Percentiles rank a stretch among this genome's conserved stretches.
Conservation (phyloP, 2,113 vertebrate genomes). For the Gadus macrocephalus region DNA sequence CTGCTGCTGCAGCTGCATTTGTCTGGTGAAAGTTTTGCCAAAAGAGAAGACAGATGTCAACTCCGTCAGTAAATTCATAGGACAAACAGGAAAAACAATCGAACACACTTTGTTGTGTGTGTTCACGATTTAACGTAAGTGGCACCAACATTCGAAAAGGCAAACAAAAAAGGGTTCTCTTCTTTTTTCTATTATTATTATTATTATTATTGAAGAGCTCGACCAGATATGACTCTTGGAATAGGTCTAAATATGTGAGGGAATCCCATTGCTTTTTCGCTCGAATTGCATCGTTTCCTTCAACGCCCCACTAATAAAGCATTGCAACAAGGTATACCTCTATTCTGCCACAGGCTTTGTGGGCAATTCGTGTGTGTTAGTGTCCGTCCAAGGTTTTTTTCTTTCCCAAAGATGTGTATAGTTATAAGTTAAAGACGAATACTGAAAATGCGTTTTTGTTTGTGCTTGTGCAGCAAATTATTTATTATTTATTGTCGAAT, state of each 20-base stretch:
- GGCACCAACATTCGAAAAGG: constrained; percentile 48
- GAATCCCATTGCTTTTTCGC: constrained; percentile 61
- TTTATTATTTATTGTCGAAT: constrained; percentile 99
- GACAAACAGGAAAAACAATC: constrained; percentile 47
- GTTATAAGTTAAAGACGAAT: constrained; percentile 84
- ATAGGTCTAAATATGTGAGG: constrained; percentile 44
- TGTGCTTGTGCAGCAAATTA: constrained; percentile 92
- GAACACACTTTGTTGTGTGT: not conserved
- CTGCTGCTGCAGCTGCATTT: constrained; percentile 72
- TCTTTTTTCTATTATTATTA: constrained; percentile 50
- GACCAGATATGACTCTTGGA: constrained; percentile 67
- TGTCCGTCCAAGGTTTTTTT: constrained; percentile 80
- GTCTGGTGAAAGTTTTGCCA: constrained; percentile 80
- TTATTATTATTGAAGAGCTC: constrained; percentile 50
- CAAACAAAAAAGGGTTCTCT: not conserved
- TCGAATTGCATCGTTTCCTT: constrained; percentile 70
- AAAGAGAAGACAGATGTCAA: constrained; percentile 53
- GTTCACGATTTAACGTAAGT: constrained; percentile 68
- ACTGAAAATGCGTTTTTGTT: constrained; percentile 76
- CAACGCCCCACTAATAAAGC: constrained; percentile 83
- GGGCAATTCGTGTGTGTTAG: constrained; percentile 84
- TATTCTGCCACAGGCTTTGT: constrained; percentile 87
- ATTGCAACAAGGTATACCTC: constrained; percentile 99
- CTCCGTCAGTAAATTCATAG: not conserved
- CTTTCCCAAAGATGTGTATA: constrained; percentile 95